Percentiles rank a stretch among this genome's conserved stretches.
Conservation (phyloP, 2,797 vertebrate species). For the Knipowitschia caucasica region DNA sequence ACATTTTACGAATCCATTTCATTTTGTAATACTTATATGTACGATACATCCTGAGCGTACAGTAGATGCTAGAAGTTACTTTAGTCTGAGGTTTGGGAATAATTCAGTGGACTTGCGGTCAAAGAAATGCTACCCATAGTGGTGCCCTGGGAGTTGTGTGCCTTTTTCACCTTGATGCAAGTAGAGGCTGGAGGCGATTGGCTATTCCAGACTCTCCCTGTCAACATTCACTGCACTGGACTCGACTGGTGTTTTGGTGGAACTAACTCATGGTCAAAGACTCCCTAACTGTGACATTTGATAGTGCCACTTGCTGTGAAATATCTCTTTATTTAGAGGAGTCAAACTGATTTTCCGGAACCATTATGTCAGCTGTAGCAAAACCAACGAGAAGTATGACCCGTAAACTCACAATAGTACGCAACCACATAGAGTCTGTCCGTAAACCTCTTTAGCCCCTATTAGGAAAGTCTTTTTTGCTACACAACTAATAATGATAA, state of each 20-base stretch:
- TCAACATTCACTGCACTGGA: conserved; percentile 22
- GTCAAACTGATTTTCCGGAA: not conserved
- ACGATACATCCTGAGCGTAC: not conserved
- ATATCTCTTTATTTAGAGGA: not conserved
- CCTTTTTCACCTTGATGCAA: conserved; percentile 43
- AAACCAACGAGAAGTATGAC: no score
- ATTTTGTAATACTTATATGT: no score
- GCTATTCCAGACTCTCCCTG: conserved; percentile 27
- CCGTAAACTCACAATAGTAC: no score
- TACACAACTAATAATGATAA: no score
- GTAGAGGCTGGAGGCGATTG: conserved; percentile 16
- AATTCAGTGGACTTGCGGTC: conserved; percentile 1
- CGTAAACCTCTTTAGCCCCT: no score
- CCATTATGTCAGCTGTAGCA: no score
- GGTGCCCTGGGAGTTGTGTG: conserved; percentile 24
- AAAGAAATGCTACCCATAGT: conserved; percentile 16
- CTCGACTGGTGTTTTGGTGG: conserved; percentile 17
- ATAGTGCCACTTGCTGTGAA: not conserved
- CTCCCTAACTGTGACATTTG: conserved; percentile 4
- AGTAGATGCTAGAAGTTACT: not conserved
- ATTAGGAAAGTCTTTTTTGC: no score
- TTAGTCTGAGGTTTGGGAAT: conserved; percentile 27
- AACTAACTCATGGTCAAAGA: not conserved
- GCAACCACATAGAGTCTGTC: no score
- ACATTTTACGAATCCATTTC: no score